Percentiles rank a stretch among this genome's conserved stretches.
phyloP scores from a whole-genome alignment of 2,888 invertebrate genomes.

The Drosophila anomalipes region DNA sequence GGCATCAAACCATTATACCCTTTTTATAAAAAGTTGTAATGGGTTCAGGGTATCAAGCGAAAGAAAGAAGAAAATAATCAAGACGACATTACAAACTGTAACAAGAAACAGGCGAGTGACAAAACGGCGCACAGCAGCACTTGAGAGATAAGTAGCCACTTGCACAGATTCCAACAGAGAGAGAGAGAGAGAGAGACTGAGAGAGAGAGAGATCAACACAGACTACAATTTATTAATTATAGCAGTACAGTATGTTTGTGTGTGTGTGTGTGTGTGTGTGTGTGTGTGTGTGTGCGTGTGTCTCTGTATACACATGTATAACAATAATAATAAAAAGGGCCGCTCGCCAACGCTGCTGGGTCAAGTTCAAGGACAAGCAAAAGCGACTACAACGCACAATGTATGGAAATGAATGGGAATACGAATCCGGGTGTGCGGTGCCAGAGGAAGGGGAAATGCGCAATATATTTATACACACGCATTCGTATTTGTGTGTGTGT shows the following conservation, averaged over 20 bases:
- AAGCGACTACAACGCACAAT: conserved; percentile 38
- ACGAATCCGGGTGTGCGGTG: conserved; percentile 4
- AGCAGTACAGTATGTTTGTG: conserved; percentile 24
- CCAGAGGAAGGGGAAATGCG: conserved; percentile 16
- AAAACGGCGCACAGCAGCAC: conserved; percentile 37
- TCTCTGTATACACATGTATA: conserved; percentile 49
- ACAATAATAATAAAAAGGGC: conserved; percentile 71
- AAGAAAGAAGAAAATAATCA: conserved; percentile 23
- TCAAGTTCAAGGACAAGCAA: conserved; percentile 81
- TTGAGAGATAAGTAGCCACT: conserved; percentile 24
- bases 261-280: conserved; percentile 4
- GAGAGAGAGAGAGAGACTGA: background rate
- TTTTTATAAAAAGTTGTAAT: background rate
- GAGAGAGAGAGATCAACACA: conserved; percentile 22
- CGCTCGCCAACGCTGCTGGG: conserved; percentile 70
- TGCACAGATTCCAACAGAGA: conserved; percentile 9
- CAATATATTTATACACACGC: conserved; percentile 14
- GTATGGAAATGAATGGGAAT: conserved; percentile 70
- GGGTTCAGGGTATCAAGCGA: background rate
- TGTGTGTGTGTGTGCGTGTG: background rate
- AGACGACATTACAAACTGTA: conserved; percentile 31
- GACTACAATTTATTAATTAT: conserved; percentile 73
- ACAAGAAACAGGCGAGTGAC: conserved; percentile 27
- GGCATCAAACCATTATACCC: background rate
- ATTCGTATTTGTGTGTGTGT: background rate